Conservation (phyloP, 2,113 vertebrate species). For the Paralichthys olivaceus region DNA sequence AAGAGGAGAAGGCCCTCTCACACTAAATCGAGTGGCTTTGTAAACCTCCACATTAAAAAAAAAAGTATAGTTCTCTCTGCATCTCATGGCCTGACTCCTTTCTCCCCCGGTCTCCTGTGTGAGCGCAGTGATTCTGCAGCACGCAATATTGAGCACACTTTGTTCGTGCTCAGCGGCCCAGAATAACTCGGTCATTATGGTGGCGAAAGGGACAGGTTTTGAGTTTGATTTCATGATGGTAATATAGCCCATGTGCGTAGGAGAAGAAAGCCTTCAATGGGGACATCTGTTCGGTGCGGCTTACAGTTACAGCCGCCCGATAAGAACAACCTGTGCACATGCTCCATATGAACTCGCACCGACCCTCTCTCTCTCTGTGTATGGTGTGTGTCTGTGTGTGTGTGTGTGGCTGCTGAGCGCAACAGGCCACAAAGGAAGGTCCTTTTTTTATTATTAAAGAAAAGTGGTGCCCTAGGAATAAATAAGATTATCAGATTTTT, state of each 20-base stretch:
- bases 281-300: conserved; percentile 97
- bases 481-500: conserved; percentile 19
- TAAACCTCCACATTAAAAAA: conserved; percentile 87
- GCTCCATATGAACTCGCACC: conserved; percentile 74
- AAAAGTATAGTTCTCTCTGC: conserved; percentile 79
- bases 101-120: conserved; percentile 76
- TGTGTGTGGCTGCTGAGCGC: conserved; percentile 28
- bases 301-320: conserved; percentile 89
- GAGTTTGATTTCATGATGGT: conserved; percentile 95
- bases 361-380: conserved; percentile 20
- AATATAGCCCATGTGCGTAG: conserved; percentile 92
- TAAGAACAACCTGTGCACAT: conserved; percentile 88
- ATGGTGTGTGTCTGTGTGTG: no score
- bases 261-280: conserved; percentile 93
- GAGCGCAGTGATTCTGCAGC: conserved; percentile 90
- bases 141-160: conserved; percentile 95
- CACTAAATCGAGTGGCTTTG: conserved; percentile 88
- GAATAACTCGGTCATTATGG: conserved; percentile 99
- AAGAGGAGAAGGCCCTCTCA: conserved; percentile 77
- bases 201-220: conserved; percentile 95
- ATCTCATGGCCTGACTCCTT: conserved; percentile 82
- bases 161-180: conserved; percentile 97
- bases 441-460: background rate
- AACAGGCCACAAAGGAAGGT: conserved; percentile 63
- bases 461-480: conserved; percentile 28